phyloP scores from a whole-genome alignment of 2,113 vertebrate genomes.

The Poecilia latipinna region DNA sequence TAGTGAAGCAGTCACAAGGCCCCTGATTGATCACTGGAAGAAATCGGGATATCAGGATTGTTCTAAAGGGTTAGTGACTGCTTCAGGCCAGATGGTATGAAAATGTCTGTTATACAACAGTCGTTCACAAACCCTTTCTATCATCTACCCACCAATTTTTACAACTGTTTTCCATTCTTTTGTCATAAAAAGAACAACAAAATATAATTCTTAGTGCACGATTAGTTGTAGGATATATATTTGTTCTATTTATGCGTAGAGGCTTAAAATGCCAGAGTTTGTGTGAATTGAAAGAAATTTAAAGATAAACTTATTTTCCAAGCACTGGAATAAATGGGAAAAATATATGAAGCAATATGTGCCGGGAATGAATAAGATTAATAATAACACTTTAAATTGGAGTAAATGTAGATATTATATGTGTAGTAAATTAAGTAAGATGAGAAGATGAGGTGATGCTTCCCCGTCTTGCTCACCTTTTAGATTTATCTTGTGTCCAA shows the following conservation, averaged over 20 bases:
- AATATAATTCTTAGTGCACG: no score
- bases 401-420: background rate
- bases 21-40: slow-evolving; percentile 9
- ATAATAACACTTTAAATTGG: background rate
- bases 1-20: slow-evolving; percentile 20
- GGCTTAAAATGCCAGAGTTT: no score
- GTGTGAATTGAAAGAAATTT: no score
- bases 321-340: no score
- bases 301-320: no score
- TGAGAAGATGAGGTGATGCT: background rate
- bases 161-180: no score
- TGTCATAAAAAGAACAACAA: no score
- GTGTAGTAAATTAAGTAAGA: background rate
- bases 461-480: background rate
- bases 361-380: no score
- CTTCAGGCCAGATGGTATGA: background rate
- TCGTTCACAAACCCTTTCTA: background rate
- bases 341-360: no score
- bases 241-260: no score
- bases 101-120: background rate
- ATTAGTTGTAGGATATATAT: no score
- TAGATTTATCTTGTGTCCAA: background rate
- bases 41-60: background rate
- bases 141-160: background rate
- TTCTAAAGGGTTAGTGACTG: background rate